These are phyloP conservation scores for Aspiorhynchus laticeps DNA, from an alignment of 2,113 vertebrate species.

Conservation along the genomic window DNA sequence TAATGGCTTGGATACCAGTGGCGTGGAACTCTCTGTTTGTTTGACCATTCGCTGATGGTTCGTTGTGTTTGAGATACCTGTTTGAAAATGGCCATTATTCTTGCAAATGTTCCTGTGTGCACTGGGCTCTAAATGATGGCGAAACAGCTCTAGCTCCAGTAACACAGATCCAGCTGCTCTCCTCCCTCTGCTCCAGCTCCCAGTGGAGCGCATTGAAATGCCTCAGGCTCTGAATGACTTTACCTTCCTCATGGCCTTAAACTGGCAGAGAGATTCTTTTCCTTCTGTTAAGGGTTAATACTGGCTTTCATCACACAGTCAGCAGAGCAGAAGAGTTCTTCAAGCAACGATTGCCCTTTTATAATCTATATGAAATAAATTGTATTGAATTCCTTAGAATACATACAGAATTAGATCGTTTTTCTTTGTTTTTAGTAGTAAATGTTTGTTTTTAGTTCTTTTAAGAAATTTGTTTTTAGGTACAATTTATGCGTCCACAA, in stretches of 20 bases:
- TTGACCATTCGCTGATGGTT: background rate
- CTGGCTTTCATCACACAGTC: constrained; percentile 10
- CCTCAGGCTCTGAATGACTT: constrained; percentile 10
- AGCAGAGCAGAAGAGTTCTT: background rate
- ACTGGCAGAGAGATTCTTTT: constrained; percentile 24
- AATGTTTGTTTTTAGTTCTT: background rate
- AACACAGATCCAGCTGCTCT: constrained; percentile 5
- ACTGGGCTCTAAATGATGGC: background rate
- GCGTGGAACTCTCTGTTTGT: background rate
- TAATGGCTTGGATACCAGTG: background rate
- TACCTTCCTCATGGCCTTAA: constrained; percentile 13
- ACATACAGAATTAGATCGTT: background rate
- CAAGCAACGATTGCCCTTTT: background rate
- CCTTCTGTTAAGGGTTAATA: constrained; percentile 10
- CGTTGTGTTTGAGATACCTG: background rate
- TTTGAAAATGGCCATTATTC: constrained; percentile 14
- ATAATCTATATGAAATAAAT: background rate
- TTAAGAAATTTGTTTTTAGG: background rate
- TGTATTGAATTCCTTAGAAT: background rate
- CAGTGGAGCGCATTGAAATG: background rate
- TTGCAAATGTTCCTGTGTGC: background rate
- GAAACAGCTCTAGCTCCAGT: background rate
- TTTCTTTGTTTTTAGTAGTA: background rate
- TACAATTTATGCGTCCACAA: background rate
- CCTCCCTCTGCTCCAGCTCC: background rate